A percentile compares a stretch with the other conserved stretches of the same genome.
Conservation (phyloP, 2,113 vertebrate species). For the Euleptes europaea region DNA sequence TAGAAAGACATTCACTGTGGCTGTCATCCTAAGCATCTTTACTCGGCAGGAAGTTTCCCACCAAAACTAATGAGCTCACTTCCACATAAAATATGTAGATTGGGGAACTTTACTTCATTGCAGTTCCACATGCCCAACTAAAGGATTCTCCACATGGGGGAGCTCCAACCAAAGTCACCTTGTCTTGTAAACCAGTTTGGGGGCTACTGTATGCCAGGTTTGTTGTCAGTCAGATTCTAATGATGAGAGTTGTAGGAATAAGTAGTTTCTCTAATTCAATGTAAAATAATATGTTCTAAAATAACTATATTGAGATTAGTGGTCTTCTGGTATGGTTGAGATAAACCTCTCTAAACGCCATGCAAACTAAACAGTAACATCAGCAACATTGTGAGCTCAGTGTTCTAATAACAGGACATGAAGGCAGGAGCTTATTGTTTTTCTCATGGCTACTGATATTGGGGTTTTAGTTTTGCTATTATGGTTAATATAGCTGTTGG, state of each 20-base stretch:
- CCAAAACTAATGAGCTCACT: not conserved
- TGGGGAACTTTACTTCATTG: not conserved
- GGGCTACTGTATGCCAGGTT: not conserved
- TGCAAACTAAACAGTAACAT: not conserved
- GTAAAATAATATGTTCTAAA: not conserved
- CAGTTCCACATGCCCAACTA: not conserved
- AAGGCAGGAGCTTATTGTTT: not conserved
- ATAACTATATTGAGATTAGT: not conserved
- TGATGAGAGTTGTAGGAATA: not conserved
- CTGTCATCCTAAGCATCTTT: not conserved
- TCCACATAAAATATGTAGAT: not conserved
- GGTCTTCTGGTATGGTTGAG: not conserved
- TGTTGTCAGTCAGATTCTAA: rapidly evolving
- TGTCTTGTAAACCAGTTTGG: rapidly evolving
- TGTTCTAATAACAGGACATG: too few species aligned
- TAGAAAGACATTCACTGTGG: not conserved
- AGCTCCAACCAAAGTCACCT: not conserved
- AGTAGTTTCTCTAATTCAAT: rapidly evolving
- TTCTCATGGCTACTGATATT: not conserved
- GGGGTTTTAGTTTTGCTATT: too few species aligned
- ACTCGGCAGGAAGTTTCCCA: not conserved
- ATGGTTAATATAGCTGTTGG: too few species aligned
- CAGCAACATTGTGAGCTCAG: too few species aligned
- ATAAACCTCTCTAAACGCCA: not conserved
- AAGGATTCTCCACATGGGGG: not conserved